phyloP scores from a whole-genome alignment of 2,888 invertebrate genomes.

The Stomorhina lunata region DNA sequence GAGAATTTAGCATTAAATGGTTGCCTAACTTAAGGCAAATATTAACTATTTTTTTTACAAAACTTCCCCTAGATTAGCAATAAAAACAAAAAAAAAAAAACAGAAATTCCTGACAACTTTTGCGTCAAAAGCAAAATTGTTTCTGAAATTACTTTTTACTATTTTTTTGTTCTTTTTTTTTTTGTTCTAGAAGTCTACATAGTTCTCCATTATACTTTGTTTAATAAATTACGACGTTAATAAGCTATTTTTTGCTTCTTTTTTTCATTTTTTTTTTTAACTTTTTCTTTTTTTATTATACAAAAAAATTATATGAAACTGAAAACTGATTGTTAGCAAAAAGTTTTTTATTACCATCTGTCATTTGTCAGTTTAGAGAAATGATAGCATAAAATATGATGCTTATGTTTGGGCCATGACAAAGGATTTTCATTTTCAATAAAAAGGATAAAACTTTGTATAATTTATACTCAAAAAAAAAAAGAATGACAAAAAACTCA shows the following conservation, averaged over 20 bases:
- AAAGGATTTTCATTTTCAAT: not conserved
- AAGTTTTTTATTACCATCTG: slow-evolving; percentile 17
- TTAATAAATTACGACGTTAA: slow-evolving; percentile 36
- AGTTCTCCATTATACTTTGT: no score
- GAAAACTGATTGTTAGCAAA: not conserved
- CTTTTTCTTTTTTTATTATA: not conserved
- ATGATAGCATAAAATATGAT: not conserved
- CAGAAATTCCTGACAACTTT: not conserved
- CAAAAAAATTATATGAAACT: no score
- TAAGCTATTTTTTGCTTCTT: slow-evolving; percentile 2
- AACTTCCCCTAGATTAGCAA: not conserved
- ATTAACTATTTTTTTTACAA: not conserved
- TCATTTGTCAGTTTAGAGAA: slow-evolving; percentile 11
- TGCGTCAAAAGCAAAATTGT: not conserved
- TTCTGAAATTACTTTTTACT: not conserved
- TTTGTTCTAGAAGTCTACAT: no score
- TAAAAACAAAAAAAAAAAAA: no score
- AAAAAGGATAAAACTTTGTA: not conserved
- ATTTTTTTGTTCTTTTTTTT: slow-evolving; percentile 5
- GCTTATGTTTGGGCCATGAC: not conserved
- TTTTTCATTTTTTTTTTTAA: not conserved
- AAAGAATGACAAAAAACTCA: not conserved
- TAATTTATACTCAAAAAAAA: not conserved
- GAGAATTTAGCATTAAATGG: not conserved
- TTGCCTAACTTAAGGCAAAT: not conserved